phyloP scores from a whole-genome alignment of 2,797 vertebrate genomes.

The Emys orbicularis region DNA sequence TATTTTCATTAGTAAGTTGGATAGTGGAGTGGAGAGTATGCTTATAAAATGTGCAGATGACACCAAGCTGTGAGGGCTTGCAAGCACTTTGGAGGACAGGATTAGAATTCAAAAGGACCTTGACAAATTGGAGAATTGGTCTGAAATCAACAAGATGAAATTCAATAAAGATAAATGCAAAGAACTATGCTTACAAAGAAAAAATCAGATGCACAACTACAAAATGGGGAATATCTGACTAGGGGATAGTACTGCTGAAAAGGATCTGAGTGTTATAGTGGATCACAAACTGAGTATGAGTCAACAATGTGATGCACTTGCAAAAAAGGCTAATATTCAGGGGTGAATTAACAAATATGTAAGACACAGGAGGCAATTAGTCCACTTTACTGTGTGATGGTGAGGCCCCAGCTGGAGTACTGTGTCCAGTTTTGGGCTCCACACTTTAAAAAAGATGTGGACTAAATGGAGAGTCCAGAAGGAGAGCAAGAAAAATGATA shows the following conservation, averaged over 20 bases:
- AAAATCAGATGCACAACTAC: neutral
- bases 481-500: neutral
- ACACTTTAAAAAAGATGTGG: neutral
- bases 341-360: too few species aligned
- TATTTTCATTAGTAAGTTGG: neutral
- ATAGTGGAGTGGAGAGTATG: neutral
- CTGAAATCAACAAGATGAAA: neutral
- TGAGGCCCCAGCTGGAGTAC: neutral
- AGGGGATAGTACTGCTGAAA: neutral
- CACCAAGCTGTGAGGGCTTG: neutral
- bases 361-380: neutral
- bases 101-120: neutral
- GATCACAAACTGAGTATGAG: neutral
- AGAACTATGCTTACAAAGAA: accelerated
- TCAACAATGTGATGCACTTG: neutral
- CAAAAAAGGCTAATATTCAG: neutral
- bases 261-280: accelerated
- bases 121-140: neutral
- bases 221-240: neutral
- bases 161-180: neutral
- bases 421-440: neutral
- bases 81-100: neutral
- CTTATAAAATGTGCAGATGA: neutral
- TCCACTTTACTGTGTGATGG: neutral
- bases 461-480: neutral